These are phyloP conservation scores for Psococerastis gibbosa DNA, from an alignment of 2,888 invertebrate genomes.

Conservation along the genomic window DNA sequence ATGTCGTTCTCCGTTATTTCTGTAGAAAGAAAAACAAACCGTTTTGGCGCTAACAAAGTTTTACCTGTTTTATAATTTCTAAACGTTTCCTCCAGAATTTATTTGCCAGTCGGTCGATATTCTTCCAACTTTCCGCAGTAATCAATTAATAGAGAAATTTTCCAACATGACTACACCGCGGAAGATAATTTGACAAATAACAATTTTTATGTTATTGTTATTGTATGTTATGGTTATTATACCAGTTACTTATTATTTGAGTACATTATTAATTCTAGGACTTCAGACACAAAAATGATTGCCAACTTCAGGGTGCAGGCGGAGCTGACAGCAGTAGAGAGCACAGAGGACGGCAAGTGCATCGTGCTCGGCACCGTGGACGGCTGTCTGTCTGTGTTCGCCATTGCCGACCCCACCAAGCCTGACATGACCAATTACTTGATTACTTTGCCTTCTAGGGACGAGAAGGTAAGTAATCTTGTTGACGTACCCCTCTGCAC, in stretches of 20 bases:
- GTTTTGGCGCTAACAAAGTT: too few relatives aligned
- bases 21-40: too few relatives aligned
- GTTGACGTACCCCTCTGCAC: too few relatives aligned
- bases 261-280: conserved; percentile 32
- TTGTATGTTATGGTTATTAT: background rate
- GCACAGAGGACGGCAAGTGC: conserved; percentile 63
- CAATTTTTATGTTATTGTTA: conserved; percentile 10
- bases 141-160: too few relatives aligned
- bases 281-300: conserved; percentile 72
- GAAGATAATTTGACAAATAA: background rate
- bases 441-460: conserved; percentile 46
- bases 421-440: conserved; percentile 43
- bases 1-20: too few relatives aligned
- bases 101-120: too few relatives aligned
- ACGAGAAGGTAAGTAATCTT: conserved; percentile 33
- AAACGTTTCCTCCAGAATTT: too few relatives aligned
- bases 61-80: too few relatives aligned
- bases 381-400: conserved; percentile 81
- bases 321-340: conserved; percentile 71
- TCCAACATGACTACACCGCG: background rate
- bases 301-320: conserved; percentile 86
- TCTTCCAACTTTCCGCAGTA: too few relatives aligned
- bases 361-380: conserved; percentile 82
- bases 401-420: conserved; percentile 52
- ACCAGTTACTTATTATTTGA: background rate